Base-by-base conservation (phyloP, 2,888 invertebrate species). In the Oasisia sp. region DNA sequence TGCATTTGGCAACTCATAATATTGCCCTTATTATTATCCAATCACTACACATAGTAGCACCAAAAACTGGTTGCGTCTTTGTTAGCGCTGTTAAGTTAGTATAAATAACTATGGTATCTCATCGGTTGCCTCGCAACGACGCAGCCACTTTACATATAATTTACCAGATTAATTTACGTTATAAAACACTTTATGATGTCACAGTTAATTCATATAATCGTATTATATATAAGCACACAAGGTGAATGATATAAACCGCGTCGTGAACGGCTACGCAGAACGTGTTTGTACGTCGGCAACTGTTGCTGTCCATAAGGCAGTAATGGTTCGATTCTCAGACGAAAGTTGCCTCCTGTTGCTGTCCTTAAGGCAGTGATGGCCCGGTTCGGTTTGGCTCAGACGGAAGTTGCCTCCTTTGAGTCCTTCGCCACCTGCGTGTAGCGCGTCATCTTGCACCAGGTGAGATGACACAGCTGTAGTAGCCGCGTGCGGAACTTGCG, bases 401-500 rank as follows among this genome's bases (percentile, higher is more conserved):
- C 38, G 38, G 56, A 56, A 56, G 56, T 56, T 56, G 56, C 56
- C 56, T 56, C 56, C 56, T 56, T 56, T 2, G 56, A 19, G 9
- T 56, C 14, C n/a, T 74, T 74, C 19, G 74, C 74, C 19, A 74
- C 74, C 74, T 74, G 74, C n/a, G 3, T 74, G n/a, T 74, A 74
- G 74, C 74, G 19, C 0, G 74, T 74, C n/a, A n/a, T 74, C 74
- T 74, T 19, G n/a, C 74, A 74, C 74, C 74, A 74, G 74, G n/a
- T 74, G 5, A 74, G 74, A 27, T 74, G 74, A 74, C 93, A 91
- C 91, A 94, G 91, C 56, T 93, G 92, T 32, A 92, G 89, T 32
- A 94, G 92, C 32, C 93, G 91, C 27, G 93, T 92, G 19, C 94
- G 92, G 92, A 94, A 94, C 90, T 93, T 93, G 56, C 93, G 93